Conservation (phyloP, 2,888 invertebrate genomes). For the Acleris cristana region DNA sequence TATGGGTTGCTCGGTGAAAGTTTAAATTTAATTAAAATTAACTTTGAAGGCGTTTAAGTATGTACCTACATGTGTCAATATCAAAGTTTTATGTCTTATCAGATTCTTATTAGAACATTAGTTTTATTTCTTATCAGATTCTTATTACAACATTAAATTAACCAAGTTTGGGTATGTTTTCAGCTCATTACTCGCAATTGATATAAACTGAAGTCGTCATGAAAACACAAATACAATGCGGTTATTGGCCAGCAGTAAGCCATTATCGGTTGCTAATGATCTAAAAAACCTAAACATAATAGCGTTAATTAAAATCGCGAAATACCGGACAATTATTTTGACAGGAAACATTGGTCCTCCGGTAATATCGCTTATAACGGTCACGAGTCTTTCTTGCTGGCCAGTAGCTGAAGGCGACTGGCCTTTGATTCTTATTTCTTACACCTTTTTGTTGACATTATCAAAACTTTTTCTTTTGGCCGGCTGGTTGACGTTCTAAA, state of each 20-base stretch:
- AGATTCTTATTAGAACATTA: conserved; percentile 7
- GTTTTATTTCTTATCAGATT: conserved; percentile 19
- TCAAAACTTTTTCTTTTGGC: conserved; percentile 15
- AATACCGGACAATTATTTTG: conserved; percentile 25
- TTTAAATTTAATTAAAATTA: background rate
- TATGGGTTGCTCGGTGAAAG: conserved; percentile 57
- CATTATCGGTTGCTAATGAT: conserved; percentile 33
- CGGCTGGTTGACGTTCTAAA: conserved; percentile 16
- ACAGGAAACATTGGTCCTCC: conserved; percentile 35
- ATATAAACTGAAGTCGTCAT: background rate
- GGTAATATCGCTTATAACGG: conserved; percentile 38
- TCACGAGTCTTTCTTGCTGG: conserved; percentile 19
- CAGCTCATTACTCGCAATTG: background rate
- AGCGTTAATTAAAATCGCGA: conserved; percentile 25
- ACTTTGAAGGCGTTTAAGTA: no score
- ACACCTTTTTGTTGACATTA: conserved; percentile 23
- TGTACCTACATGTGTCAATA: no score
- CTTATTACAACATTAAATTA: conserved; percentile 1
- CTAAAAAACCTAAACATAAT: conserved; percentile 26
- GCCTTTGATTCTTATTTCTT: conserved; percentile 6
- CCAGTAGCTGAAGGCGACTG: conserved; percentile 18
- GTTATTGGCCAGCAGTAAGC: conserved; percentile 13
- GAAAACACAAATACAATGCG: conserved; percentile 12
- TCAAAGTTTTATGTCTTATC: conserved; percentile 2
- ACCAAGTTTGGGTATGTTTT: background rate